A percentile compares a stretch with the other conserved stretches of the same genome.
phyloP scores from a whole-genome alignment of 2,113 vertebrate species.

The Hemiprocne comata region DNA sequence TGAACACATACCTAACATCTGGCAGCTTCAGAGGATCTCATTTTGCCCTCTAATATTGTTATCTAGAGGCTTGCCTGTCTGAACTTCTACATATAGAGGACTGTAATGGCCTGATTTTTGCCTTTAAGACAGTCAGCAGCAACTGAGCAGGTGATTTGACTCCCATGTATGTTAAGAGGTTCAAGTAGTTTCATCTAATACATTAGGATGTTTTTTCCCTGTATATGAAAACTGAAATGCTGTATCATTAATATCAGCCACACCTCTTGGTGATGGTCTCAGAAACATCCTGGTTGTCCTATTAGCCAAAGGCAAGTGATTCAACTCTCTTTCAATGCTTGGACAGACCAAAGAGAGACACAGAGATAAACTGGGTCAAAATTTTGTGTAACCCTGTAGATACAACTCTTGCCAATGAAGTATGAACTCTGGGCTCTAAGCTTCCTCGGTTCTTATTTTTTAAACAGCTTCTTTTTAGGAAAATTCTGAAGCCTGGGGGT shows the following conservation, averaged over 20 bases:
- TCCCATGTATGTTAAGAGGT: not conserved
- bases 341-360: not conserved
- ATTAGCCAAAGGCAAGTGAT: not conserved
- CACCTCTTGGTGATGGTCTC: not conserved
- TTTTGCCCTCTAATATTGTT: not conserved
- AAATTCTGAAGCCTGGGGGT: not conserved
- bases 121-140: not conserved
- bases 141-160: not conserved
- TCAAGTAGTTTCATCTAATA: not conserved
- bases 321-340: not conserved
- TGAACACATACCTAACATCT: not conserved
- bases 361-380: not conserved
- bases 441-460: not conserved
- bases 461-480: not conserved
- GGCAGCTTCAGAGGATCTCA: not conserved
- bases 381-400: not conserved
- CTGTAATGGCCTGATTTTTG: not conserved
- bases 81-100: not conserved
- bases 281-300: not conserved
- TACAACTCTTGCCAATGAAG: not conserved
- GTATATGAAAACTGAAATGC: not conserved
- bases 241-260: not conserved
- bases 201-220: not conserved
- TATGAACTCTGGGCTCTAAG: not conserved
- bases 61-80: not conserved